Evolutionary conservation across 2,888 invertebrate species (phyloP), one percentile per base, ranked within the genome.

Genomic region (Platypus cylindrus): DNA sequence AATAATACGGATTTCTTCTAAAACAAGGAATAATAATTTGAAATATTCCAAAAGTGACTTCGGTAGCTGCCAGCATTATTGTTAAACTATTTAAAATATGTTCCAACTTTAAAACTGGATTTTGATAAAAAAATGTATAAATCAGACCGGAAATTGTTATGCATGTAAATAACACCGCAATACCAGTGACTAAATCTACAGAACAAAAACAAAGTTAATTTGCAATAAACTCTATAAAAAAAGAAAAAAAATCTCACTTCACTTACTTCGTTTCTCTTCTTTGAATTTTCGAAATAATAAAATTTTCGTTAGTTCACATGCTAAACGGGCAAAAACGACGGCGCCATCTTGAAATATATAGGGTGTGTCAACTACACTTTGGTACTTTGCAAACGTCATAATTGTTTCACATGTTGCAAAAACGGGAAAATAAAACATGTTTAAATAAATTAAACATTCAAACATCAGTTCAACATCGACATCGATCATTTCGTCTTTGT

Each of bases 381-480:
- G 17, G 37, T 51, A 53, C 38, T 55, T 55, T 3, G 53, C 51
- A 3, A 47, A 45, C 0, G 51, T 48, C 48, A 55, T 51, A 8
- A 51, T 49, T 9, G 47, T 44, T 32, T 53, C 51, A 31, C 53
- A 53, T 8, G 45, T 50, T 11, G 47, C 48, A 32, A 55, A 52
- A 17, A 55, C 47, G 7, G 52, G 49, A 31, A 49, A 55, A 37
- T 53, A 52, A 32, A 49, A 54, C 29, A 47, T 40, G 38, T 55
- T 55, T 14, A 55, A 32, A 39, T 55, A 52, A 16, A 55, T 52
- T 9, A 55, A 44, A 36, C 54, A 55, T 39, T 55, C 54, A 39
- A 55, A 54, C 53, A 55, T 52, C 22, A 55, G 32, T 38, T 54
- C 53, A 3, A 50, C 48, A 44, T 55, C 53, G 17, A 54, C 35